Evolutionary conservation across 1,140 invertebrate genomes (phyloP).

Genomic region (Meloidogyne floridensis): DNA sequence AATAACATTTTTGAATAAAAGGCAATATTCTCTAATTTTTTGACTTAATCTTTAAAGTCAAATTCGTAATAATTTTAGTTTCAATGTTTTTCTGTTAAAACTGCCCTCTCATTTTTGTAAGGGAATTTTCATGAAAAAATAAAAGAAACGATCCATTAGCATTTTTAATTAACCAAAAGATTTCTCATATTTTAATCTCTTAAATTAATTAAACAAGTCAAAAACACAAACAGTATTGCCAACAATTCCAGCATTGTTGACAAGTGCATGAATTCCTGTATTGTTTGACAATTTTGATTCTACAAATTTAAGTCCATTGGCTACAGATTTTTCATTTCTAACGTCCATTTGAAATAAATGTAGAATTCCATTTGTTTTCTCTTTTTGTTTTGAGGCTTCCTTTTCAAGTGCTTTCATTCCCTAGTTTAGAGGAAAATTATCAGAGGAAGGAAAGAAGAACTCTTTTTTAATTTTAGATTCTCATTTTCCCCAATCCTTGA

Average conservation of each 20-base stretch:
- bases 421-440: background rate
- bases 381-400: slow-evolving; percentile 28
- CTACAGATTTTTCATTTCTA: slow-evolving; percentile 39
- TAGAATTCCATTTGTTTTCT: slow-evolving; percentile 11
- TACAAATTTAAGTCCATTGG: slow-evolving; percentile 44
- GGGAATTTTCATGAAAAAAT: background rate
- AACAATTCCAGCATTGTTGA: slow-evolving; percentile 47
- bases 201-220: background rate
- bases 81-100: too few species aligned
- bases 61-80: too few species aligned
- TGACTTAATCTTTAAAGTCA: too few species aligned
- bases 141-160: background rate
- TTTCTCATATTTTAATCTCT: background rate
- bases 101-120: too few species aligned
- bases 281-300: slow-evolving; percentile 16
- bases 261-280: slow-evolving; percentile 35
- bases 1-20: background rate
- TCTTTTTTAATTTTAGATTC: too few species aligned
- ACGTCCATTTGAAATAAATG: slow-evolving; percentile 42
- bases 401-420: slow-evolving; percentile 13
- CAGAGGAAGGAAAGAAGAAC: too few species aligned
- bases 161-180: too few species aligned
- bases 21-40: too few species aligned
- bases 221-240: slow-evolving; percentile 15
- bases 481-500: background rate